Conservation (phyloP, 2,888 invertebrate genomes). For the Nipponacmea schrenckii region DNA sequence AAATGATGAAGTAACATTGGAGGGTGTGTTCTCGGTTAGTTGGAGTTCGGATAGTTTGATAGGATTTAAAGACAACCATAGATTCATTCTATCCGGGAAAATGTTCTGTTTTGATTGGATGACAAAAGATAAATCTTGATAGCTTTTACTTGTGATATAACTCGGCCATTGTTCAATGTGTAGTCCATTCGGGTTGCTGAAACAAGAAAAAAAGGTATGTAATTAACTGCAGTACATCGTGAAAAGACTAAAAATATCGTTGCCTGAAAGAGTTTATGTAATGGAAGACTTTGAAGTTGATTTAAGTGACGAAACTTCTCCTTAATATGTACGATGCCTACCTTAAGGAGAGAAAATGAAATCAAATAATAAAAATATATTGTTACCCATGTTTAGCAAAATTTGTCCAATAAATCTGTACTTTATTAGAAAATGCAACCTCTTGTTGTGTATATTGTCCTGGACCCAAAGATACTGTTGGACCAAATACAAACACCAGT, state of each 20-base stretch:
- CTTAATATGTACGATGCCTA: too few relatives aligned
- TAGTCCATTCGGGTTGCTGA: not conserved
- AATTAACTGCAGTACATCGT: too few relatives aligned
- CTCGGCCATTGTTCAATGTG: not conserved
- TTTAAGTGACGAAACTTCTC: too few relatives aligned
- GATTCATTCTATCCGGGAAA: not conserved
- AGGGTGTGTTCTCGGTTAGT: too few relatives aligned
- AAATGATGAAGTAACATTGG: too few relatives aligned
- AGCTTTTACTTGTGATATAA: not conserved
- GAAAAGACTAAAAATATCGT: too few relatives aligned
- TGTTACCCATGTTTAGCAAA: slow-evolving; percentile 90
- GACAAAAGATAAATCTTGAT: not conserved
- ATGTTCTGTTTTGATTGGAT: not conserved
- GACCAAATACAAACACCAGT: slow-evolving; percentile 65
- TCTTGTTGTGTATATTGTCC: slow-evolving; percentile 69
- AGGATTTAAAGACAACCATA: not conserved
- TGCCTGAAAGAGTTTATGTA: too few relatives aligned
- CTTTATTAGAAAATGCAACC: slow-evolving; percentile 81
- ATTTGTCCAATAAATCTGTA: slow-evolving; percentile 95
- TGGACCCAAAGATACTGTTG: slow-evolving; percentile 5
- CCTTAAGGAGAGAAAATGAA: too few relatives aligned
- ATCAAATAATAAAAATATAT: not conserved
- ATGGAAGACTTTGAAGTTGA: too few relatives aligned
- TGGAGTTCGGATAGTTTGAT: not conserved
- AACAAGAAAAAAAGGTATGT: not conserved